Evolutionary conservation across 2,113 vertebrate species (phyloP), one percentile per base, ranked within the genome.

Genomic region (Drymodes brunneopygia): DNA sequence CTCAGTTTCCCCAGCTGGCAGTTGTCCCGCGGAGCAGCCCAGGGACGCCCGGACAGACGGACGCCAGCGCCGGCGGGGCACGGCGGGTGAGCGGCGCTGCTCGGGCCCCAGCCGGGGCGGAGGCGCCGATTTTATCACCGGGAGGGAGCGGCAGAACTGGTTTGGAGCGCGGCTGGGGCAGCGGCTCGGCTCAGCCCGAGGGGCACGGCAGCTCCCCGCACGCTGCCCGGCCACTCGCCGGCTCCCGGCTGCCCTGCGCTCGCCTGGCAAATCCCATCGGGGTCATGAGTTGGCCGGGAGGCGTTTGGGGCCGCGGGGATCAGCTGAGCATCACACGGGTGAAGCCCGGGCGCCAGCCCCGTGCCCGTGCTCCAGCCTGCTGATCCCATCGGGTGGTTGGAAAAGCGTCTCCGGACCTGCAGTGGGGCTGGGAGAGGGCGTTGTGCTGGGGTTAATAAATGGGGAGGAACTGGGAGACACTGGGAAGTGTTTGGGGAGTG

Each of bases 301-400:
- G 85, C 33, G 56, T 81, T 89, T 19, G 65, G 86, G 94, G 95
- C 95, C 50, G 42, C 23, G 8, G 88, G 25, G 86, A 93, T 98
- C 97, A 97, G 96, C 97, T 96, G 97, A 97, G 95, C 90, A 60
- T 95, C 97, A 96, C 95, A 86, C 57, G 91, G 95, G 81, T 2
- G 72, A 12, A 67, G 91, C 72, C 71, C 28, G 1, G 21, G 36
- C 0, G 48, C 74, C 90, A 65, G 60, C 50, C 50, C 79, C 5
- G 51, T 66, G 93, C 66, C 67, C 19, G 2, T 44, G 93, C 4
- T 42, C 4, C 33, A 16, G 78, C 9, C 20, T 29, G 54, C 31
- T 36, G 35, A 70, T 56, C 83, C 56, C 5, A 1, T 17, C 3
- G 4, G 7, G 1, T 2, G 53, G 53, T 2, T 31, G 61, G 81